phyloP scores from a whole-genome alignment of 2,797 vertebrate genomes.

The Phoebastria nigripes region DNA sequence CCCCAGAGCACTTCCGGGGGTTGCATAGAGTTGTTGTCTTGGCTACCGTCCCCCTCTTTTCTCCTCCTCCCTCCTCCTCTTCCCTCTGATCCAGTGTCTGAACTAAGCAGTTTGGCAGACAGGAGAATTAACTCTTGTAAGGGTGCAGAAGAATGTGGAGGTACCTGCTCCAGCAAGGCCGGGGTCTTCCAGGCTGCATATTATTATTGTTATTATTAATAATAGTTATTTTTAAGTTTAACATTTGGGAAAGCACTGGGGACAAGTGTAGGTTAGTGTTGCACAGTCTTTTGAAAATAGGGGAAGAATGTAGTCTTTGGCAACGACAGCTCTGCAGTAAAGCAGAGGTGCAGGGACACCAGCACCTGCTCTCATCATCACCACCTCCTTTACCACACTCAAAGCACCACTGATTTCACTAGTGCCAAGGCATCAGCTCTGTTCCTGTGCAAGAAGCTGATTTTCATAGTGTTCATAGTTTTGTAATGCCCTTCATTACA shows the following conservation, averaged over 20 bases:
- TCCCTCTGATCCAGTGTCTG: background rate
- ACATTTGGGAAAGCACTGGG: background rate
- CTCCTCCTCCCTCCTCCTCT: background rate
- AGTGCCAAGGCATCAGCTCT: rapidly evolving
- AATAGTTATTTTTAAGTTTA: background rate
- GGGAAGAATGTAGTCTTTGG: background rate
- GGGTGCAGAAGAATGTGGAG: background rate
- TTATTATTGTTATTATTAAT: background rate
- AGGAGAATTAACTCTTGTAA: background rate
- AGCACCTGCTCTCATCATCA: background rate
- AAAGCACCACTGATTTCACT: background rate
- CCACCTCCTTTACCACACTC: background rate
- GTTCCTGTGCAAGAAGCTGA: background rate
- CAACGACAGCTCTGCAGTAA: background rate
- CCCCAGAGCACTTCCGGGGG: background rate
- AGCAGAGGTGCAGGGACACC: background rate
- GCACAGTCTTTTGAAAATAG: background rate
- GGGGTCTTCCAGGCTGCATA: background rate
- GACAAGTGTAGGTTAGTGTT: background rate
- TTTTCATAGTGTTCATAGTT: background rate
- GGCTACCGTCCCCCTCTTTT: background rate
- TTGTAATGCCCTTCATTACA: background rate
- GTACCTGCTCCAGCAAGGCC: background rate
- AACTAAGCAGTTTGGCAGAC: background rate
- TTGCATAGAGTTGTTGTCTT: background rate